These are phyloP conservation scores for Dugesia japonica DNA, from an alignment of 2,888 invertebrate genomes.

Conservation along the genomic window DNA sequence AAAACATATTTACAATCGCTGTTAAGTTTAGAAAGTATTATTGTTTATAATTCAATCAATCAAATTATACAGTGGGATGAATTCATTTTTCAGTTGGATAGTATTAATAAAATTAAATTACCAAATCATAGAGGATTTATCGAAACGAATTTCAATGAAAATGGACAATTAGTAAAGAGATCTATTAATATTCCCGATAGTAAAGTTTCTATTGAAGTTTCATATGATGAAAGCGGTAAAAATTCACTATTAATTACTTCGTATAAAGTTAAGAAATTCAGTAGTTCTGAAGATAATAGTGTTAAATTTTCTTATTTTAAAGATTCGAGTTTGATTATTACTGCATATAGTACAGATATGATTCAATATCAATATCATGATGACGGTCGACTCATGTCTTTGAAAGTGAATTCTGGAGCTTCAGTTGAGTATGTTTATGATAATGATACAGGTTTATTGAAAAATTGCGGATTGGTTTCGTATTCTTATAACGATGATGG, in stretches of 20 bases:
- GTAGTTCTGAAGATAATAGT: background rate
- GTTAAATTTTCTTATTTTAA: background rate
- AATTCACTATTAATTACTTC: background rate
- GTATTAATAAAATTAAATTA: background rate
- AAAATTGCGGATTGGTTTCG: background rate
- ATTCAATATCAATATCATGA: constrained; percentile 8
- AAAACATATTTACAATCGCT: background rate
- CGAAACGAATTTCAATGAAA: background rate
- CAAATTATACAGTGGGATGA: background rate
- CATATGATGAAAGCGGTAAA: background rate
- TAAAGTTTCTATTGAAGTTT: background rate
- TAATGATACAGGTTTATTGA: background rate
- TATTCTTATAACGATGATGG: background rate
- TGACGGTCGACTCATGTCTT: background rate
- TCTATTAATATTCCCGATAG: background rate
- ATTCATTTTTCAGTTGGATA: background rate
- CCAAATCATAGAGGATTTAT: background rate
- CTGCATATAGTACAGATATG: background rate
- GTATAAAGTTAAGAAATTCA: background rate
- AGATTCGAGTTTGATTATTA: background rate
- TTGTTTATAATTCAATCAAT: background rate
- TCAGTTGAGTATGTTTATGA: background rate
- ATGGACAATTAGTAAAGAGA: background rate
- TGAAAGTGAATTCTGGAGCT: background rate
- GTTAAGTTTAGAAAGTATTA: background rate